Conservation (phyloP, 2,113 vertebrate genomes). For the Nanorana parkeri region DNA sequence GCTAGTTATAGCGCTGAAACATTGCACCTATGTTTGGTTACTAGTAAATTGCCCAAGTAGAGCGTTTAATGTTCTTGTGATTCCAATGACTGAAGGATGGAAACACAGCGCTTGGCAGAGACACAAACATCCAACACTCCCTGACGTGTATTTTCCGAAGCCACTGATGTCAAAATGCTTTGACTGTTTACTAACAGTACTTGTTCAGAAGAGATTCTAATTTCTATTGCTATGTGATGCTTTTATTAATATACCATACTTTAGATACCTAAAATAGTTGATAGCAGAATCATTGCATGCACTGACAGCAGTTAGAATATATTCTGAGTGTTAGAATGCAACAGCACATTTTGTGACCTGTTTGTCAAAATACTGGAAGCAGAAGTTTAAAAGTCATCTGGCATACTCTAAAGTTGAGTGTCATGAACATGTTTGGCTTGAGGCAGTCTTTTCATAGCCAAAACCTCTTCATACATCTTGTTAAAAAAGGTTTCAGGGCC, state of each 20-base stretch:
- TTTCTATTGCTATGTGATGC: neutral
- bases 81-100: no score
- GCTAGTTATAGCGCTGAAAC: no score
- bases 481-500: conserved; percentile 53
- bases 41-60: no score
- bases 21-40: no score
- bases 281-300: neutral
- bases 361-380: conserved; percentile 25
- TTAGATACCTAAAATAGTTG: neutral
- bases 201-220: neutral
- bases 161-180: no score
- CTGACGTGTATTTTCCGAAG: no score
- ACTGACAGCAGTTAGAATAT: neutral
- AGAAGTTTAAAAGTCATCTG: conserved; percentile 32
- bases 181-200: no score
- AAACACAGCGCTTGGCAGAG: no score
- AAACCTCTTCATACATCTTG: conserved; percentile 45
- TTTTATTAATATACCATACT: neutral
- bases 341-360: neutral
- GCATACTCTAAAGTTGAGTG: conserved; percentile 20
- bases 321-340: conserved; percentile 21
- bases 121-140: no score
- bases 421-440: conserved; percentile 52
- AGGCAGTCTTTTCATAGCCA: conserved; percentile 18
- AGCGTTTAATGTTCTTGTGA: no score